These are phyloP conservation scores for Erithacus rubecula DNA, from an alignment of 2,797 vertebrate species.

Conservation along the genomic window DNA sequence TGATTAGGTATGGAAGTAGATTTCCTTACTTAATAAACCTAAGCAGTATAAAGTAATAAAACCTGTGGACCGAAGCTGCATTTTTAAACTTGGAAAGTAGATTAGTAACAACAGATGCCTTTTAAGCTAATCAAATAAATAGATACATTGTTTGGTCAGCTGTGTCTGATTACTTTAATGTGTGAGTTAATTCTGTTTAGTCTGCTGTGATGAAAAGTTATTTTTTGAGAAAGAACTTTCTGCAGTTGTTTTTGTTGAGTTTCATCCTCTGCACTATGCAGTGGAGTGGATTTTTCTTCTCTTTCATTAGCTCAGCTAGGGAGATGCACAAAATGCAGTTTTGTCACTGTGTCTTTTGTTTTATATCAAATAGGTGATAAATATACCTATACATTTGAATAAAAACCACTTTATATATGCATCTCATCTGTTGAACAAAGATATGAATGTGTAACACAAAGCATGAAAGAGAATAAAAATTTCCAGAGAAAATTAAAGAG, in stretches of 20 bases:
- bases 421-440: background rate
- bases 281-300: background rate
- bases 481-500: background rate
- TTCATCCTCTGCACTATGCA: background rate
- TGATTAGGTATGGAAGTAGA: background rate
- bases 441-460: background rate
- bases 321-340: background rate
- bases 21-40: conserved; percentile 9
- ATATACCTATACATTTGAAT: background rate
- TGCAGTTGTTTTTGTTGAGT: background rate
- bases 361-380: background rate
- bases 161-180: conserved; percentile 64
- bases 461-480: background rate
- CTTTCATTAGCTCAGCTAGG: background rate
- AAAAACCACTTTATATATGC: background rate
- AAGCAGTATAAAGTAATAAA: background rate
- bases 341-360: background rate
- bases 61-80: background rate
- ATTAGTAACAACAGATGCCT: conserved; percentile 42
- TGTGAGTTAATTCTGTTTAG: conserved; percentile 63
- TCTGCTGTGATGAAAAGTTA: conserved; percentile 14
- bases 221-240: conserved; percentile 15
- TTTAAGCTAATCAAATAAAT: conserved; percentile 64
- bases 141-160: conserved; percentile 70
- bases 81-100: background rate